A percentile compares a stretch with the other conserved stretches of the same genome.
Evolutionary conservation across 2,113 vertebrate species (phyloP).

Genomic region (Dasyprocta punctata): DNA sequence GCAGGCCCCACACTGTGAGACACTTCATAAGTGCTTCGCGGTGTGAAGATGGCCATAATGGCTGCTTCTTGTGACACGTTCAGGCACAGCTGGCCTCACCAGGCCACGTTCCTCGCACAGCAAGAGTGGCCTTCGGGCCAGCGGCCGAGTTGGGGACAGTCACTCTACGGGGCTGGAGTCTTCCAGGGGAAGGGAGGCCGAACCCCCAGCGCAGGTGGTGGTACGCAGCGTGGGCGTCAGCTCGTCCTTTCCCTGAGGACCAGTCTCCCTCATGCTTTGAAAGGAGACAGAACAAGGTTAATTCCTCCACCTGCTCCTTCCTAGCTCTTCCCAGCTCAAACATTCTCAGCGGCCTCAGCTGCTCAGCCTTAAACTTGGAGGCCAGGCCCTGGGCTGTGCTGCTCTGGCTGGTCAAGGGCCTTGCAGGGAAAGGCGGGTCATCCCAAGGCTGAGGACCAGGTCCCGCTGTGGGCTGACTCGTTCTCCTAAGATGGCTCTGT

Average conservation of each 20-base stretch:
- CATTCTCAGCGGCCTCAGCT: neutral
- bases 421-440: neutral
- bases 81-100: neutral
- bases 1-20: neutral
- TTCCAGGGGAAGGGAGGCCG: neutral
- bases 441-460: neutral
- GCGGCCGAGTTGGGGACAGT: neutral
- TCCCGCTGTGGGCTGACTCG: neutral
- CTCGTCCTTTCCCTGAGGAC: neutral
- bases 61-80: neutral
- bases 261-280: neutral
- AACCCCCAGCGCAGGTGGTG: neutral
- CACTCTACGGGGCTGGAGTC: neutral
- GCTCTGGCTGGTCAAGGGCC: neutral
- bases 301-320: neutral
- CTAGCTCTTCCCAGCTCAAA: neutral
- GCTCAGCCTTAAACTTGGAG: neutral
- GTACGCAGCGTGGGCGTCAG: neutral
- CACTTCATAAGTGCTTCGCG: fast-evolving
- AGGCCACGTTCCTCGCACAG: no score
- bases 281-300: neutral
- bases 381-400: neutral
- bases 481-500: fast-evolving
- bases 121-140: neutral
- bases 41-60: fast-evolving